Evolutionary conservation across 2,113 vertebrate genomes (phyloP).

Genomic region (Scytalopus superciliaris): DNA sequence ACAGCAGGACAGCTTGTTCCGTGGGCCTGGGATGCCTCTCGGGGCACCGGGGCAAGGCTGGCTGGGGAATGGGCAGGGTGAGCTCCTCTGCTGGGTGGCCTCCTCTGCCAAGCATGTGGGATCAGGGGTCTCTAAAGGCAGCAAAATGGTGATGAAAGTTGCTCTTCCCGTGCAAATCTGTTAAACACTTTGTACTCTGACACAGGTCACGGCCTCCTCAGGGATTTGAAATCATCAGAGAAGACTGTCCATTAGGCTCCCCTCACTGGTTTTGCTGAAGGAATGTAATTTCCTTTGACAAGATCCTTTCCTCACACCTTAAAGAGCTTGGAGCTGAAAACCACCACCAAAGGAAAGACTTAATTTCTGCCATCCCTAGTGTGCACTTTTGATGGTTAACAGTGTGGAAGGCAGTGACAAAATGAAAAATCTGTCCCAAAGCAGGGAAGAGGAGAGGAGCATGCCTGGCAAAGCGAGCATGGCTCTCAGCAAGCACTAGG

Average conservation of each 20-base stretch:
- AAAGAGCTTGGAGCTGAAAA: neutral
- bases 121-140: neutral
- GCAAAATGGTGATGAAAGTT: neutral
- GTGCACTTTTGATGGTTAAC: neutral
- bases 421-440: neutral
- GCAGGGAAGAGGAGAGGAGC: neutral
- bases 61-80: neutral
- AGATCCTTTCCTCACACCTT: neutral
- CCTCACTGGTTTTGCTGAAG: neutral
- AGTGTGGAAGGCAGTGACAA: neutral
- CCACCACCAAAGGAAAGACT: neutral
- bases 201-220: neutral
- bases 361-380: neutral
- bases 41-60: neutral
- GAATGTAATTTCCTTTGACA: neutral
- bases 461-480: fast-evolving
- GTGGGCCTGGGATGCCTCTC: fast-evolving
- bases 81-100: neutral
- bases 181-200: neutral
- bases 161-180: neutral
- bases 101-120: fast-evolving
- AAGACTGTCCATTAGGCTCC: neutral
- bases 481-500: neutral
- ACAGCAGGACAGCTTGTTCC: neutral
- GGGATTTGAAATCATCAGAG: neutral